These are phyloP conservation scores for Lepetodrilus schrolli DNA, from an alignment of 2,888 invertebrate genomes.

Conservation along the genomic window DNA sequence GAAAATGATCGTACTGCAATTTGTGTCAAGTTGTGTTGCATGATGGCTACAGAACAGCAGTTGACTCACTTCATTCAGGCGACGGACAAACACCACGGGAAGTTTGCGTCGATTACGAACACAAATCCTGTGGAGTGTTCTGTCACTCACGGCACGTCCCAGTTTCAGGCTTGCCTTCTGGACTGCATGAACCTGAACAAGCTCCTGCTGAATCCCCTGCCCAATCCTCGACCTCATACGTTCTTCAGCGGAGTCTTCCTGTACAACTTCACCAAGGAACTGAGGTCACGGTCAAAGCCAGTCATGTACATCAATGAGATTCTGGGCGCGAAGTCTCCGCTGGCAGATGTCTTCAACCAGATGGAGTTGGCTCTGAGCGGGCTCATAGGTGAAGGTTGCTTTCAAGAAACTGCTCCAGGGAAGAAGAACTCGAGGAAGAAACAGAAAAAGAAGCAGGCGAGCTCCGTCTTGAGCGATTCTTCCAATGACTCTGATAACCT, in stretches of 20 bases:
- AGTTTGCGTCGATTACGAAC: slow-evolving; percentile 42
- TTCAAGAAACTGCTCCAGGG: neutral
- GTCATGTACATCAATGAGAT: slow-evolving; percentile 55
- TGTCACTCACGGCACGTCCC: slow-evolving; percentile 68
- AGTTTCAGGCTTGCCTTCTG: slow-evolving; percentile 70
- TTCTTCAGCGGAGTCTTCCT: slow-evolving; percentile 68
- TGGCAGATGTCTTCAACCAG: slow-evolving; percentile 32
- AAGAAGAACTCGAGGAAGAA: slow-evolving; percentile 25
- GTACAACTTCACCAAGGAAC: slow-evolving; percentile 63
- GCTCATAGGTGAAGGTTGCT: neutral
- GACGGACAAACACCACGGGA: slow-evolving; percentile 47
- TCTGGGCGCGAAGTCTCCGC: slow-evolving; percentile 47
- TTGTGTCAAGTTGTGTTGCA: neutral
- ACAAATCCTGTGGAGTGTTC: slow-evolving; percentile 48
- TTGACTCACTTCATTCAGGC: slow-evolving; percentile 32
- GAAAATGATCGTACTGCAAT: neutral
- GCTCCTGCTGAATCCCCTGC: slow-evolving; percentile 61
- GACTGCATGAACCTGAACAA: slow-evolving; percentile 66
- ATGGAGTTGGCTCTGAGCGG: slow-evolving; percentile 7
- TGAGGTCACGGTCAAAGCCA: slow-evolving; percentile 51
- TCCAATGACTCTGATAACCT: neutral
- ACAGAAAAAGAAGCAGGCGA: slow-evolving; percentile 22
- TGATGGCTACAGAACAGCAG: neutral
- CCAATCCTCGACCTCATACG: slow-evolving; percentile 43
- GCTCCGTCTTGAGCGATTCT: neutral